phyloP scores from a whole-genome alignment of 1,140 invertebrate species.

The Listronotus bonariensis region DNA sequence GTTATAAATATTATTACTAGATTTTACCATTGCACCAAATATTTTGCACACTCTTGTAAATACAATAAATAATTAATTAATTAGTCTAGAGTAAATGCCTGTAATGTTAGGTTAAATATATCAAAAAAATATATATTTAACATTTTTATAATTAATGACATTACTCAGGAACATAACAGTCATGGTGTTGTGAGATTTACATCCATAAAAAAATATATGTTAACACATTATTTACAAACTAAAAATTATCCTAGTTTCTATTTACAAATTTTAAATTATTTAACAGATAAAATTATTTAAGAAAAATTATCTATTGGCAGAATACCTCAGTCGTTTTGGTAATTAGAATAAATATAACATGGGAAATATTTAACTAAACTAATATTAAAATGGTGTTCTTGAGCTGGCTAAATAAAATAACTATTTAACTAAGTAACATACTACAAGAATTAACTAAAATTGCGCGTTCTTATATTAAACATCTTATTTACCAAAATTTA shows the following conservation, averaged over 20 bases:
- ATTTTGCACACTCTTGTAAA: neutral
- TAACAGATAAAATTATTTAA: constrained; percentile 10
- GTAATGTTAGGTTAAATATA: no score
- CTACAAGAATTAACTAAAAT: no score
- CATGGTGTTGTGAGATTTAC: constrained; percentile 38
- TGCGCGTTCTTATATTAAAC: no score
- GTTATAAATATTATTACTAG: constrained; percentile 15
- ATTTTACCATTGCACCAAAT: neutral
- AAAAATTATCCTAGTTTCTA: neutral
- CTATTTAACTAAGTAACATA: no score
- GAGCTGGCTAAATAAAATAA: no score
- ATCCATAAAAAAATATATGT: neutral
- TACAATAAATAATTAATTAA: neutral
- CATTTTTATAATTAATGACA: neutral
- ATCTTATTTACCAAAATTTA: no score
- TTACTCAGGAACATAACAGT: constrained; percentile 40
- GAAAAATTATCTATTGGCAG: constrained; percentile 15
- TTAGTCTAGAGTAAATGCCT: no score
- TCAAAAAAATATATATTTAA: neutral
- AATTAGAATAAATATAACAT: neutral
- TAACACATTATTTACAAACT: neutral
- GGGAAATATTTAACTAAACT: constrained; percentile 1
- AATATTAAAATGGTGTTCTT: no score
- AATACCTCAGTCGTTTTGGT: constrained; percentile 18
- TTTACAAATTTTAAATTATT: constrained; percentile 1